Conservation (phyloP, 2,797 vertebrate genomes). For the Molossus alvarezi region DNA sequence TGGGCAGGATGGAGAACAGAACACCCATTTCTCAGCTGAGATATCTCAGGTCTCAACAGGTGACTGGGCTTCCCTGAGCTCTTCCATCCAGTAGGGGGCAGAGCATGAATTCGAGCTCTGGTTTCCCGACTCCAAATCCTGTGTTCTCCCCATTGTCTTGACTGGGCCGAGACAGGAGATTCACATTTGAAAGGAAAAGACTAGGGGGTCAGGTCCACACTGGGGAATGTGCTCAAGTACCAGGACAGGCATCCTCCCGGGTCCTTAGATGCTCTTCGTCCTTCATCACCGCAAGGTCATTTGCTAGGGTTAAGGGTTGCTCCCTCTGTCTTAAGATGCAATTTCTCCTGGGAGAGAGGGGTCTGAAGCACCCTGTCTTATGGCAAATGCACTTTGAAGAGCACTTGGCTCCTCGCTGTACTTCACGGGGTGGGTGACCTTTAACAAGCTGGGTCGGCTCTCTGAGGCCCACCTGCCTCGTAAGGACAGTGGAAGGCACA, state of each 20-base stretch:
- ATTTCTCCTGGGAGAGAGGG: neutral
- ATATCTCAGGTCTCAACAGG: neutral
- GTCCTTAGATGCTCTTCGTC: neutral
- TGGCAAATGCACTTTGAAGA: neutral
- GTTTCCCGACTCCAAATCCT: neutral
- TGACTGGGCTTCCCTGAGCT: neutral
- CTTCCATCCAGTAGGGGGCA: neutral
- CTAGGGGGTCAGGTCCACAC: accelerated
- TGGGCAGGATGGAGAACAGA: accelerated
- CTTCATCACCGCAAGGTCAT: neutral
- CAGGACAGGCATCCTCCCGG: neutral
- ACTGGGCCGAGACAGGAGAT: neutral
- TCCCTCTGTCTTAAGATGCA: neutral
- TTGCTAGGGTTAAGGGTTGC: neutral
- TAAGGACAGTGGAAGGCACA: neutral
- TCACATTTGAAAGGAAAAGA: neutral
- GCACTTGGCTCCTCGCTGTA: neutral
- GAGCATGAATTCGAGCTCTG: neutral
- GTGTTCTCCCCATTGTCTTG: neutral
- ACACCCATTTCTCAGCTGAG: neutral
- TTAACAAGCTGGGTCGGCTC: neutral
- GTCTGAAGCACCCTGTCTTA: neutral
- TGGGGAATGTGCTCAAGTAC: accelerated
- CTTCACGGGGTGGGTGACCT: neutral
- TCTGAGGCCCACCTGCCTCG: neutral